Evolutionary conservation across 2,888 invertebrate species (phyloP), one percentile per base, ranked within the genome.

Genomic region (Thalpophila matura): DNA sequence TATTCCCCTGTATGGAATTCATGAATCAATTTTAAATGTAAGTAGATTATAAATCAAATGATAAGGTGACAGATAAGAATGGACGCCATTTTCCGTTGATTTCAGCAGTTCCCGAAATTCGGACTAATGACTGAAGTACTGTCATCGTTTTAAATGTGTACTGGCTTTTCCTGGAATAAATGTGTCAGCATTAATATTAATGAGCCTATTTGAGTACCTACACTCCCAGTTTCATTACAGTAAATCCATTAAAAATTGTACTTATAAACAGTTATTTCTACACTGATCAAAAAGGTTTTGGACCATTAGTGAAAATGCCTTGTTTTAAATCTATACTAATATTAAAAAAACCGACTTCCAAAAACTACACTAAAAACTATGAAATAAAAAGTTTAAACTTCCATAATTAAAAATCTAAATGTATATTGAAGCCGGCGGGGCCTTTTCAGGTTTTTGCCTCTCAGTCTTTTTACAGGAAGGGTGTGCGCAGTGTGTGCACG

Each of bases 121-220:
- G 26, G 40, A 51, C 40, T 46, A 51, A 47, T 51, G 56, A 55
- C 20, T 40, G 42, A 63, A 16, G 31, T 33, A 20, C 29, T 51
- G 50, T 65, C 45, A 51, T 49, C 47, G 18, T 72, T 71, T 55
- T 27, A 43, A 38, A 71, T 55, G 42, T 63, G 16, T 35, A 29
- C 61, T 27, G 20, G 42, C 40, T 53, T 60, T 62, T 35, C 38
- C 27, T 27, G 12, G 33, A 65, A 65, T 35, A 37, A 50, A 43
- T 65, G 49, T 57, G 40, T 71, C 37, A 55, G 55, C 47, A 29
- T 55, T 64, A 22, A 71, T n/a, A n/a, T 47, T 27, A 49, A 49
- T 55, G 40, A 20, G 24, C 40, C 33, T 47, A 47, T 69, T 64
- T 64, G 10, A 26, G 35, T n/a, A n/a, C n/a, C 33, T 56, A n/a